phyloP scores from a whole-genome alignment of 2,113 vertebrate species.

The Poecilia latipinna region DNA sequence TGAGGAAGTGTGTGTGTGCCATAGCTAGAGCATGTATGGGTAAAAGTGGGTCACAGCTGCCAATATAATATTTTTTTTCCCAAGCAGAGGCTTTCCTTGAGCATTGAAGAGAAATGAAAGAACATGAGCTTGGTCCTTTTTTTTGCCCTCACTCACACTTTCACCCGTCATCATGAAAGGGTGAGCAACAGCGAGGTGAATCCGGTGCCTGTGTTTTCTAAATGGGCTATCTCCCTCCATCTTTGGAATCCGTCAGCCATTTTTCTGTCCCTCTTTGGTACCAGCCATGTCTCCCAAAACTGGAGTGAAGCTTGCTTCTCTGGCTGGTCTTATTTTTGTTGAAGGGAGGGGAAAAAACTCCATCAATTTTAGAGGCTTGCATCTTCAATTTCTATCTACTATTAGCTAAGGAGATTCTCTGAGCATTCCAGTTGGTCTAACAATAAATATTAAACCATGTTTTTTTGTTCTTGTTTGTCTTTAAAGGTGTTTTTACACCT shows the following conservation, averaged over 20 bases:
- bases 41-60: constrained; percentile 83
- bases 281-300: constrained; percentile 27
- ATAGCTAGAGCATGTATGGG: constrained; percentile 58
- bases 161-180: neutral
- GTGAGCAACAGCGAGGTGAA: constrained; percentile 5
- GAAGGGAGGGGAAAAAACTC: neutral
- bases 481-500: neutral
- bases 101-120: constrained; percentile 42
- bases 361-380: constrained; percentile 39
- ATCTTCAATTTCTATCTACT: constrained; percentile 43
- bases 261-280: constrained; percentile 44
- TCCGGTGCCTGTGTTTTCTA: constrained; percentile 31
- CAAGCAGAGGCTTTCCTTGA: constrained; percentile 51
- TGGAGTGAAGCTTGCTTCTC: constrained; percentile 26
- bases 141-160: constrained; percentile 2
- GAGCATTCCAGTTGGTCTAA: constrained; percentile 1
- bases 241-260: constrained; percentile 29
- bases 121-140: constrained; percentile 31
- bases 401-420: constrained; percentile 3
- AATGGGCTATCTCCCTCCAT: constrained; percentile 40
- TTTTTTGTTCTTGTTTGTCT: constrained; percentile 1
- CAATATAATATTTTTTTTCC: constrained; percentile 52
- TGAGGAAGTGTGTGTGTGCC: neutral
- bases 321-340: constrained; percentile 43
- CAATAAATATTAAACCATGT: constrained; percentile 3